A percentile compares a stretch with the other conserved stretches of the same genome.
phyloP scores from a whole-genome alignment of 2,113 vertebrate species.

The Zosterops japonicus region DNA sequence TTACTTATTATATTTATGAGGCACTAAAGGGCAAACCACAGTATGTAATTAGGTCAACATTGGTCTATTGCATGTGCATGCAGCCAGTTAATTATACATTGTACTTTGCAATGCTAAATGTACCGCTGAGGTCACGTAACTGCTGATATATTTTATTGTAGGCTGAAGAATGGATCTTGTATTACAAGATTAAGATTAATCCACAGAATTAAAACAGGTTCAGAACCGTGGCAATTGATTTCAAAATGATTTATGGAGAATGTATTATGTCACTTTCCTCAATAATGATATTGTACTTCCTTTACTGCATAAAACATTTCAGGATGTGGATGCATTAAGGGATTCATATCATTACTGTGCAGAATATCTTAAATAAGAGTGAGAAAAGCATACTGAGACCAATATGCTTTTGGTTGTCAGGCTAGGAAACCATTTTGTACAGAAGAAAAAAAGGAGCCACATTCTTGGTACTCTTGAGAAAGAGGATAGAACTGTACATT shows the following conservation, averaged over 20 bases:
- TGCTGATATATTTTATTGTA: not conserved
- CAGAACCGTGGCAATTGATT: not conserved
- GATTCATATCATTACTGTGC: not conserved
- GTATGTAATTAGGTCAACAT: not conserved
- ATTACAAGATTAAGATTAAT: slow-evolving; percentile 30
- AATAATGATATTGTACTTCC: not conserved
- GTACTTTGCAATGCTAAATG: not conserved
- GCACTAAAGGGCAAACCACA: slow-evolving; percentile 14
- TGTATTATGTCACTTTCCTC: not conserved
- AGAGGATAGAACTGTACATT: not conserved
- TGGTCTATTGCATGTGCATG: not conserved
- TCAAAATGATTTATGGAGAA: slow-evolving; percentile 28
- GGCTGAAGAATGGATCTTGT: not conserved
- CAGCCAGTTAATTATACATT: slow-evolving; percentile 8
- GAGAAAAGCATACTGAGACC: not conserved
- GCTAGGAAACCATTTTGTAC: not conserved
- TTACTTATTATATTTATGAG: slow-evolving; percentile 37
- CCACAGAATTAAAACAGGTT: slow-evolving; percentile 25
- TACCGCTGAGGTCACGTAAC: not conserved
- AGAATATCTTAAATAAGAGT: not conserved
- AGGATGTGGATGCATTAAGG: not conserved
- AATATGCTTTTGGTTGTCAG: fast-evolving
- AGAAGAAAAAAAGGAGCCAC: not conserved
- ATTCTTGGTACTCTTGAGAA: not conserved
- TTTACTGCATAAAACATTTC: not conserved